Evolutionary conservation across 2,888 invertebrate species (phyloP), one percentile per base, ranked within the genome.

Genomic region (Hyposoter didymator): DNA sequence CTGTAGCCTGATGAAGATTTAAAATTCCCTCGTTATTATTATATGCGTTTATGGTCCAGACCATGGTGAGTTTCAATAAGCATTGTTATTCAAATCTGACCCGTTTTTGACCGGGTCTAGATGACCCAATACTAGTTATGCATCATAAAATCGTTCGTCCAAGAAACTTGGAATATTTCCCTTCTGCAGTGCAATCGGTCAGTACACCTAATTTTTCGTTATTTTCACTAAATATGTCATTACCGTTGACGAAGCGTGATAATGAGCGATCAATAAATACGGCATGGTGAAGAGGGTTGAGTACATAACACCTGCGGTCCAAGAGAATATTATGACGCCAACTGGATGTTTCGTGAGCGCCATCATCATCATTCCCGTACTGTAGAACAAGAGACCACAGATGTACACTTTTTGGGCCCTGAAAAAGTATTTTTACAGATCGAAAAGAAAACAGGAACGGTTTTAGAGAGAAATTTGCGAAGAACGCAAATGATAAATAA

Each of bases 271-370:
- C 78, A 99, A 95, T 49, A 99, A 95, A 92, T 99, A 99, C 1
- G 99, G 99, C 98, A 99, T 98, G 12, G 99, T 99, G 94, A 99
- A 99, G 39, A 99, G 95, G 0, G 99, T 99, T 17, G 99, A 98
- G 94, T 99, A 99, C 98, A 99, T 98, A 69, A 99, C 97, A 1
- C 99, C 99, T 1, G 99, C 98, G 0, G 98, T 97, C 96, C 98
- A 98, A 88, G 99, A 98, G 93, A 98, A 98, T 59, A 98, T 92
- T 62, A 98, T 96, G 0, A 98, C 98, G 5, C 97, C 97, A 19
- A 96, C 95, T 84, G 96, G 96, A 82, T 97, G 96, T 67, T 97
- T 96, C 0, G 97, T 95, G 8, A 97, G 90, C 0, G 98, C 98
- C 96, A 99, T 97, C 88, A 97, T 93, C 84, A 97, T 95, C 98